Conservation (phyloP, 2,113 vertebrate genomes). For the Megalops atlanticus region DNA sequence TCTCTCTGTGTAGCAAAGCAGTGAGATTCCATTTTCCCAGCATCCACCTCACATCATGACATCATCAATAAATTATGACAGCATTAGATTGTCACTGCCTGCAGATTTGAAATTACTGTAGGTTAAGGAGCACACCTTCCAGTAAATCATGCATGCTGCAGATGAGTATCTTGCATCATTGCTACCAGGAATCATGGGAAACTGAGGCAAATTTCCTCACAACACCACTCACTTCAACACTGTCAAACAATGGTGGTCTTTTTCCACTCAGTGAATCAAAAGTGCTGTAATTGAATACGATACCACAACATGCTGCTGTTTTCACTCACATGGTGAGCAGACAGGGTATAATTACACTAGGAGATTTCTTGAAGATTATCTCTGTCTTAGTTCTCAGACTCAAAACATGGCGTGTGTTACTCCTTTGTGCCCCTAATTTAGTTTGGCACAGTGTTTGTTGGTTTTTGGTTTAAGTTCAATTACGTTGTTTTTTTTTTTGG, state of each 20-base stretch:
- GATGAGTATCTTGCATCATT: no score
- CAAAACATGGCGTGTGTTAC: no score
- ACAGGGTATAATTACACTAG: not conserved
- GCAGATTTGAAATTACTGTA: not conserved
- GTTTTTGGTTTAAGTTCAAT: not conserved
- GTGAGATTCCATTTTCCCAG: no score
- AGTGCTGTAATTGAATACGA: not conserved
- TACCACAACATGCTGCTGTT: not conserved
- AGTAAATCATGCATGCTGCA: no score
- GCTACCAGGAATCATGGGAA: no score
- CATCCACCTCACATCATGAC: not conserved
- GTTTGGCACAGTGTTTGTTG: not conserved
- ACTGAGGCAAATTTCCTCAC: no score
- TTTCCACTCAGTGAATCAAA: not conserved
- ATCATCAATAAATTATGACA: not conserved
- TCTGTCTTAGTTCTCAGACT: no score
- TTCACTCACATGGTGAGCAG: not conserved
- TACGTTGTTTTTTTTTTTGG: not conserved
- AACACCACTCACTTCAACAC: not conserved
- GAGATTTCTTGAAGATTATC: no score
- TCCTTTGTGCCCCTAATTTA: no score
- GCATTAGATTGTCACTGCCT: not conserved
- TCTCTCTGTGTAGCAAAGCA: no score
- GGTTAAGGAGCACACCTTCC: not conserved
- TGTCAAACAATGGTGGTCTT: not conserved